A percentile compares a stretch with the other conserved stretches of the same genome.
These are phyloP conservation scores for Ectobius pallidus DNA, from an alignment of 2,888 invertebrate species.

Conservation along the genomic window DNA sequence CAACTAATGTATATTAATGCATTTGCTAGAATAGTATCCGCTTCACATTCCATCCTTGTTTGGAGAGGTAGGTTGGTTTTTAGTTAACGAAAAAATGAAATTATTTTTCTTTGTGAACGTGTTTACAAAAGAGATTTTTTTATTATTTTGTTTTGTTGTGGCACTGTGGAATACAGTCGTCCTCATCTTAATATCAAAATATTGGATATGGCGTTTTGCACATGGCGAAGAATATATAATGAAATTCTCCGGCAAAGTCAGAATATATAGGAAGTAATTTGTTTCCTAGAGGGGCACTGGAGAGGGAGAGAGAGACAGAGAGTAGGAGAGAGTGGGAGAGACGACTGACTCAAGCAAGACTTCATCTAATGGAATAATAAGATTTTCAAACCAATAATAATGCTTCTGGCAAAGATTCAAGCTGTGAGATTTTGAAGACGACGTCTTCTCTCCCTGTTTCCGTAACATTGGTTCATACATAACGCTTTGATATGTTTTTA, in stretches of 20 bases:
- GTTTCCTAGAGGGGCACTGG: not conserved
- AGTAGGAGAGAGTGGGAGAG: not conserved
- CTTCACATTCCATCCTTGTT: no score
- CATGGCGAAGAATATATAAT: conserved; percentile 29
- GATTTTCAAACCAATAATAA: conserved; percentile 27
- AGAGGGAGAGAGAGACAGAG: not conserved
- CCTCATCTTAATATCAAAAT: conserved; percentile 23
- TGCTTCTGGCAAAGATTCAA: conserved; percentile 9
- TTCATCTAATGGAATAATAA: conserved; percentile 30
- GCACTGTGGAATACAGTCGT: not conserved
- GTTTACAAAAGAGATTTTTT: no score
- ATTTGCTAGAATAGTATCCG: no score
- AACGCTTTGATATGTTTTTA: no score
- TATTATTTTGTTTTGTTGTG: no score
- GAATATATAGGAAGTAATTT: conserved; percentile 29
- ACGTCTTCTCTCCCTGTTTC: no score
- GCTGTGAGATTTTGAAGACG: not conserved
- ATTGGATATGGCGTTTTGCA: conserved; percentile 29
- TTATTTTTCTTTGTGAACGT: no score
- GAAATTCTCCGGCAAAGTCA: conserved; percentile 14
- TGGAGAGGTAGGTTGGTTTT: no score
- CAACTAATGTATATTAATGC: no score
- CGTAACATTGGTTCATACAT: no score
- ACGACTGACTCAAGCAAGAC: conserved; percentile 4
- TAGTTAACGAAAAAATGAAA: no score